These are phyloP conservation scores for Reinhardtius hippoglossoides DNA, from an alignment of 2,113 vertebrate genomes.

Conservation along the genomic window DNA sequence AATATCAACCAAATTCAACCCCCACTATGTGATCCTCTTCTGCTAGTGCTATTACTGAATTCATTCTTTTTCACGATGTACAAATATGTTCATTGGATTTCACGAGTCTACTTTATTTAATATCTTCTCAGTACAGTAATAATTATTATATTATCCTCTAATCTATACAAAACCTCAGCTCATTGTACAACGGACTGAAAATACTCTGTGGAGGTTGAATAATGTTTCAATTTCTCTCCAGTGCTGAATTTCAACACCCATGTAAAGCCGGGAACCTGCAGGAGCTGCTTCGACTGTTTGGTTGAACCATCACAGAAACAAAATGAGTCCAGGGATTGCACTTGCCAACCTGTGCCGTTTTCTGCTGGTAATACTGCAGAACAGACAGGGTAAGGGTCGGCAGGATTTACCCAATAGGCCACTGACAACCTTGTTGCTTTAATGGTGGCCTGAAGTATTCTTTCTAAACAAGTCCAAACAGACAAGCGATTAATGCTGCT, in stretches of 20 bases:
- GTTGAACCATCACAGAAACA: background rate
- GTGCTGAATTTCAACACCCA: background rate
- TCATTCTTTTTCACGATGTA: too few relatives aligned
- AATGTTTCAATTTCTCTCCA: background rate
- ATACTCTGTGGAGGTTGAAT: background rate
- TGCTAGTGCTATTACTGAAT: too few relatives aligned
- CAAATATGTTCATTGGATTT: too few relatives aligned
- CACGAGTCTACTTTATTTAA: background rate
- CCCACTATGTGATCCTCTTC: too few relatives aligned
- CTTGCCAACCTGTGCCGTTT: background rate
- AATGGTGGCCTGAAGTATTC: background rate
- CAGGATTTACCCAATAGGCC: background rate
- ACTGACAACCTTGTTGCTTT: background rate
- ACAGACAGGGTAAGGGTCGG: background rate
- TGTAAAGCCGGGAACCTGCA: background rate
- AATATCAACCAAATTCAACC: too few relatives aligned
- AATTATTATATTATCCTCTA: too few relatives aligned
- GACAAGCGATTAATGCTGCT: slow-evolving; percentile 1
- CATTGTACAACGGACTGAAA: background rate
- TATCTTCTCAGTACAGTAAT: background rate
- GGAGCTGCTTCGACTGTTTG: background rate
- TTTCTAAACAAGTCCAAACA: slow-evolving; percentile 9
- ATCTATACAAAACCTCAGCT: background rate
- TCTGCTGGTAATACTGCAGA: background rate
- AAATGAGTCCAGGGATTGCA: background rate